Conservation (phyloP, 1,140 invertebrate genomes). For the Ceratina australensis region DNA sequence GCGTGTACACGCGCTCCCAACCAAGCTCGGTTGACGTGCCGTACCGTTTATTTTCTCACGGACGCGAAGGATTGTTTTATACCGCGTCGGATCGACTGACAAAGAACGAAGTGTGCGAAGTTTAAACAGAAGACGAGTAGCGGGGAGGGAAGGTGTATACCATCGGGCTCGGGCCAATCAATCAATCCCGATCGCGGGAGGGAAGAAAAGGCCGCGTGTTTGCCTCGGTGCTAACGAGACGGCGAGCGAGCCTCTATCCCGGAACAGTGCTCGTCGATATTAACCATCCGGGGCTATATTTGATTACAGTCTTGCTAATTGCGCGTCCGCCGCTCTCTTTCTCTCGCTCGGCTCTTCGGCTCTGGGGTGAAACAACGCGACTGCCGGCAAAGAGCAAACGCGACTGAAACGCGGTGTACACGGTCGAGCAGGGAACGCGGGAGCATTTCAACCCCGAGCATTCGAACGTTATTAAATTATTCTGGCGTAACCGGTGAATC, state of each 20-base stretch:
- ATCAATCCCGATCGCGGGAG: not conserved
- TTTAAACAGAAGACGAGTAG: not conserved
- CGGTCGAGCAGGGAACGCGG: not conserved
- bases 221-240: slow-evolving; percentile 63
- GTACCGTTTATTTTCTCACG: not conserved
- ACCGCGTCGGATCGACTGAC: not conserved
- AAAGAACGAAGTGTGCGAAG: not conserved
- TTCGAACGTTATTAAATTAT: slow-evolving; percentile 69
- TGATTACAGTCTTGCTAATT: slow-evolving; percentile 70
- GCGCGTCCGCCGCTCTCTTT: slow-evolving; percentile 41
- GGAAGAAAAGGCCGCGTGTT: slow-evolving; percentile 51
- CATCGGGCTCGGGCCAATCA: not conserved
- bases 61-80: not conserved
- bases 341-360: not conserved
- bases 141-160: not conserved
- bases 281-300: slow-evolving; percentile 61
- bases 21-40: no score
- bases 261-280: slow-evolving; percentile 54
- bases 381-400: not conserved
- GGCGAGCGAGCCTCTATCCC: slow-evolving; percentile 40
- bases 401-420: not conserved
- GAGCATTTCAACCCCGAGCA: slow-evolving; percentile 20
- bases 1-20: no score
- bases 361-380: not conserved
- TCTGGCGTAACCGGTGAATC: slow-evolving; percentile 62